Evolutionary conservation across 53 echinoderm and acorn worm species (phyloP), one percentile per base, ranked within the genome.

Genomic region (Mesocentrotus franciscanus): DNA sequence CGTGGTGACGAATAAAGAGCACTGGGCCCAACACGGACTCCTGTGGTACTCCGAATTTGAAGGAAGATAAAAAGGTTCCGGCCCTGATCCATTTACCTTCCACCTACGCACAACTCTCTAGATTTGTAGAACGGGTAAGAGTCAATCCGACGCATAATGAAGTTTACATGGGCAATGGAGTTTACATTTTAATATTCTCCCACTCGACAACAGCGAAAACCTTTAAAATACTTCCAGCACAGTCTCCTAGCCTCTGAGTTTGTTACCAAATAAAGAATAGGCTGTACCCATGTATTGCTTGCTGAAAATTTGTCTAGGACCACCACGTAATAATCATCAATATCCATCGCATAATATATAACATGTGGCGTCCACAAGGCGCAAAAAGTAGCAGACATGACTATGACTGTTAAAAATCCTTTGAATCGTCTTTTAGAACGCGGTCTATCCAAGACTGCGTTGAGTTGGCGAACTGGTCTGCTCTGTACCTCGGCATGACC

Each of bases 211-310:
- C 15, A 49, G 8, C 20, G 36, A 36, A 15, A 18, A 4, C 84
- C 35, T 84, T 15, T 14, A 0, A 49, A 18, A 36, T 7, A 84
- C 49, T 84, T 84, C 49, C 8, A 49, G 22, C 84, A 84, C 14
- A 84, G 84, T 49, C 84, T 49, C 49, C 84, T 84, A 2, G 84
- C 84, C 24, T 84, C 84, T 14, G 84, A 17, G 49, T 84, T 84
- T 10, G 49, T 84, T 24, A 84, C 17, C 49, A 84, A 36, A 20
- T 84, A 84, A 18, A 49, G 7, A 20, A 84, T 42, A 18, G 84
- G 84, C 9, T 16, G 42, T 8, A 84, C 22, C 84, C 84, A 84
- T 20, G 84, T 84, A 15, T 36, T 84, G 49, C 42, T 27, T 42
- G 36, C 18, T 17, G 84, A 8, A 49, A 84, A 20, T 84, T 84